Base-by-base conservation (phyloP, 2,113 vertebrate genomes). In the Vicugna pacos region DNA sequence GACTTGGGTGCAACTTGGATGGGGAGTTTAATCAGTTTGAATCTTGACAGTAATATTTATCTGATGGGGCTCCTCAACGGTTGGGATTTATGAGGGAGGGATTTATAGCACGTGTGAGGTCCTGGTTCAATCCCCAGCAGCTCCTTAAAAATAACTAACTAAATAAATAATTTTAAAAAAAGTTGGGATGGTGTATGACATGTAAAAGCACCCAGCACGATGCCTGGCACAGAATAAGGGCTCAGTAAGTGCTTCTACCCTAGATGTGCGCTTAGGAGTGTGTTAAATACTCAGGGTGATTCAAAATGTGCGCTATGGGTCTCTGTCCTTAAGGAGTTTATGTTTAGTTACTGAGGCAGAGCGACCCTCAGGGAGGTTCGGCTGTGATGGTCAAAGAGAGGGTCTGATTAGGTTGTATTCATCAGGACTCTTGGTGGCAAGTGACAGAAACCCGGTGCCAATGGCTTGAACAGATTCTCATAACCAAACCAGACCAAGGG, bases 151-250 rank as follows among this genome's bases (percentile, higher is more conserved):
- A 42, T 42, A 42, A 42, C 38, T 42, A 42, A 42, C 38, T 42
- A 42, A 42, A 42, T 42, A 42, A 42, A 42, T 42, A 42, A 42
- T 42, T 42, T 5, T 1, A 42, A 42, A 42, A 42, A 50, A 28
- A 30, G 19, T 6, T 38, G 19, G 62, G 50, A 19, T 58, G 24
- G 1, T 8, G 2, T 0, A 13, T 3, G 32, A 2, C 3, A 0
- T 0, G 1, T 19, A 0, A 67, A 58, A 60, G 46, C 1, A 24
- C 14, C 19, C 2, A 4, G 75, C 42, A 14, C 11, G 2, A 15
- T 0, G 50, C 65, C 52, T 1, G 20, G 5, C 24, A 6, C 81
- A 0, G 1, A 64, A 62, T 4, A 32, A 13, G 6, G 28, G 72
- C 62, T 48, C 2, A 0, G 3, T 5, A 28, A 22, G 32, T 3